Evolutionary conservation across 2,797 vertebrate species (phyloP), one percentile per base, ranked within the genome.

Genomic region (Falco biarmicus): DNA sequence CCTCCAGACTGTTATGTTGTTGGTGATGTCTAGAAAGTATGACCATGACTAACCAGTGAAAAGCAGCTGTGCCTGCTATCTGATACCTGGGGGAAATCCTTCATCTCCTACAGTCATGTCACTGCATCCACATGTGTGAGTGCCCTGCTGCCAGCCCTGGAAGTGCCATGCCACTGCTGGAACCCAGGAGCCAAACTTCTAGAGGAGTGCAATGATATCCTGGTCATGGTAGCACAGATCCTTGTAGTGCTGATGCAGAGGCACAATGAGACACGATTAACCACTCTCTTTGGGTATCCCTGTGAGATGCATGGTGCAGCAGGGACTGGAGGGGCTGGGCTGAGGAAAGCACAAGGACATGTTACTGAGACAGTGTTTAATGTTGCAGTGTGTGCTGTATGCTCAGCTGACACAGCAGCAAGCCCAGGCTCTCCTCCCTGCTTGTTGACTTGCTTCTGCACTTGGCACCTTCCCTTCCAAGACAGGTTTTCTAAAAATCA

Each of bases 361-460:
- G 0, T 12, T 15, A 32, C 5, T 14, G 69, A 47, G 34, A 9
- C 11, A 12, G n/a, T 3, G 6, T n/a, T 37, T 10, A 9, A 19
- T 6, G 47, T 6, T 32, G 71, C 60, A 20, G 51, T 0, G 11
- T 5, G 39, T 21, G 41, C 43, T 22, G 32, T 31, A 48, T 18
- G 29, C 43, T 56, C 26, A 25, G 54, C 48, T 32, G 60, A 34
- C 47, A 32, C 15, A 32, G 48, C 53, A 57, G 77, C 60, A 54
- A 57, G 50, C 29, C 11, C 54, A 32, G 21, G 53, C 39, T 37
- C 61, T 50, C 50, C 39, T n/a, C 45, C 19, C 48, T 13, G 48
- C 39, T 14, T 21, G 3, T 28, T 17, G 54, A n/a, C 48, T 68
- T n/a, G 21, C 25, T 74, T 60, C 61, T 68, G 34, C 41, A 20